Conservation (phyloP, 2,113 vertebrate genomes). For the Istiophorus platypterus region DNA sequence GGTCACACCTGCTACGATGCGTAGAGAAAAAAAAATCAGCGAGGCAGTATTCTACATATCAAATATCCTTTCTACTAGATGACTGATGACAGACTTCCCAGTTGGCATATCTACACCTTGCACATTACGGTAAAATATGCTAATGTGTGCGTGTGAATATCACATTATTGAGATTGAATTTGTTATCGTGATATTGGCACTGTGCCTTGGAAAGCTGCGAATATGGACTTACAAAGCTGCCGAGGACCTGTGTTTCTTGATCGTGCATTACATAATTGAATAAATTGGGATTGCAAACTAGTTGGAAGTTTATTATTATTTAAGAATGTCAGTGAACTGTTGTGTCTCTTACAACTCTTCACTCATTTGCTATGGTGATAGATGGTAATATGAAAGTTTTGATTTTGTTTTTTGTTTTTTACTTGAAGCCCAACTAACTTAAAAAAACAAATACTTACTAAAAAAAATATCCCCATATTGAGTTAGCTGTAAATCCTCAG, state of each 20-base stretch:
- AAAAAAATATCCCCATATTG: background rate
- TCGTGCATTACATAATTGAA: background rate
- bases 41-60: conserved; percentile 29
- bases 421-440: background rate
- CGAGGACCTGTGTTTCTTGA: background rate
- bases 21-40: conserved; percentile 25
- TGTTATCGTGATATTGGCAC: conserved; percentile 50
- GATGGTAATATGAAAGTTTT: background rate
- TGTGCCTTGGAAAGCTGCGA: conserved; percentile 41
- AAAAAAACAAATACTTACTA: no score
- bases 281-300: background rate
- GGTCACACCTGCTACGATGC: conserved; percentile 7
- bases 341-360: background rate
- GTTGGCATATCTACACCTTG: conserved; percentile 48
- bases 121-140: conserved; percentile 72
- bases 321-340: background rate
- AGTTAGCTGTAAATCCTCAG: no score
- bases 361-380: background rate
- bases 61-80: conserved; percentile 43
- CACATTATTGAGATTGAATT: conserved; percentile 66
- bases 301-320: background rate
- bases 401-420: no score
- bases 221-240: conserved; percentile 21
- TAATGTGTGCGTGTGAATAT: conserved; percentile 64
- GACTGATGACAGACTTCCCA: conserved; percentile 51